phyloP scores from a whole-genome alignment of 1,140 invertebrate species.

The Wasmannia auropunctata region DNA sequence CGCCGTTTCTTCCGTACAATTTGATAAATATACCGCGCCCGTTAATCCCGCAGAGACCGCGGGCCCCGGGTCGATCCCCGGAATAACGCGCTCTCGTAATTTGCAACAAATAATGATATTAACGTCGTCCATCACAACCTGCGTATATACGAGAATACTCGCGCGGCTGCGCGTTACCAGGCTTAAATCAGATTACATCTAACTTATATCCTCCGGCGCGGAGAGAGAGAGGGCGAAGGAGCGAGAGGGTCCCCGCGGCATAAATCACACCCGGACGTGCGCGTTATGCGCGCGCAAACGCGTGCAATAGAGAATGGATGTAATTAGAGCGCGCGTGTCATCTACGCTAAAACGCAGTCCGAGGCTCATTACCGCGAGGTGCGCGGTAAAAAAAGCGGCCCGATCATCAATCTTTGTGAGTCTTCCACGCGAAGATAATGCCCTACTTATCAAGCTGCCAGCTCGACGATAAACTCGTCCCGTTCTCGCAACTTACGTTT shows the following conservation, averaged over 20 bases:
- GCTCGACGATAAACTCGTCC: slow-evolving; percentile 47
- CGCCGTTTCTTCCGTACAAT: slow-evolving; percentile 31
- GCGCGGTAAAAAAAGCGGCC: slow-evolving; percentile 27
- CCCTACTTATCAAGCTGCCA: slow-evolving; percentile 60
- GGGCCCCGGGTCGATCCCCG: slow-evolving; percentile 20
- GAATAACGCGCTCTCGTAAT: slow-evolving; percentile 32
- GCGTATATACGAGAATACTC: slow-evolving; percentile 7
- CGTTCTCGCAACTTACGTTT: slow-evolving; percentile 15
- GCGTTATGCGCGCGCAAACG: background rate
- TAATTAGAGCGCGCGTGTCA: slow-evolving; percentile 61
- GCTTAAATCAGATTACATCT: slow-evolving; percentile 51
- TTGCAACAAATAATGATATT: slow-evolving; percentile 58
- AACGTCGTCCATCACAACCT: slow-evolving; percentile 38
- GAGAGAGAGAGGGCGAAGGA: background rate
- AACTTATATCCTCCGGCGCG: slow-evolving; percentile 36
- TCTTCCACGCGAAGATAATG: slow-evolving; percentile 46
- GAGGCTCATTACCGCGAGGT: slow-evolving; percentile 47
- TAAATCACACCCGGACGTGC: slow-evolving; percentile 50
- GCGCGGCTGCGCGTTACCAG: slow-evolving; percentile 26
- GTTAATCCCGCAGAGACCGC: background rate
- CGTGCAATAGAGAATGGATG: slow-evolving; percentile 56
- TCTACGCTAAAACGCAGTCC: slow-evolving; percentile 51
- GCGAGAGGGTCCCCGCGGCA: slow-evolving; percentile 8
- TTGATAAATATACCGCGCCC: slow-evolving; percentile 50
- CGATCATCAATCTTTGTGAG: slow-evolving; percentile 57